phyloP scores from a whole-genome alignment of 37 sponge, comb jelly and placozoan species.

The Ianthella basta region DNA sequence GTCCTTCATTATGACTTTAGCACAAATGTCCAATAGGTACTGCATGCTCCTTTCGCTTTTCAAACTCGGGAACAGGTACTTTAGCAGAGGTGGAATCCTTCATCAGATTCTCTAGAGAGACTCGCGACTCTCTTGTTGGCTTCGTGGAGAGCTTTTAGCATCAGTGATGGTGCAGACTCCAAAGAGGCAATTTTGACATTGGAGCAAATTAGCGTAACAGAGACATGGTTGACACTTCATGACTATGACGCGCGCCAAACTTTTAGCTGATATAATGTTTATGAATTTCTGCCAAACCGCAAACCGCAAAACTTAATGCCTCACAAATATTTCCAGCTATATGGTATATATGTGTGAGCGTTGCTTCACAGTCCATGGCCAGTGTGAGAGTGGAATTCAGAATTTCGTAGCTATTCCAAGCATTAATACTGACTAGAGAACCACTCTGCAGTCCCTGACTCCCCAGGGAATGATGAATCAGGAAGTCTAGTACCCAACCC shows the following conservation, averaged over 20 bases:
- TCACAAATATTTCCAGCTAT: not conserved
- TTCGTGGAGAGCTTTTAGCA: not conserved
- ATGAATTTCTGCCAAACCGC: not conserved
- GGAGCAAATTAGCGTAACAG: not conserved
- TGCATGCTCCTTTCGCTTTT: slow-evolving; percentile 32
- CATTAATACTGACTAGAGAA: too few relatives aligned
- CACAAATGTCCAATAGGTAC: slow-evolving; percentile 38
- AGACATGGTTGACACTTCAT: slow-evolving; percentile 6
- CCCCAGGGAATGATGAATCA: too few relatives aligned
- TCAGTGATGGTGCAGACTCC: not conserved
- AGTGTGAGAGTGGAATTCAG: too few relatives aligned
- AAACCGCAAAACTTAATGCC: not conserved
- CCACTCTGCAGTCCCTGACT: too few relatives aligned
- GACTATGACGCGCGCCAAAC: not conserved
- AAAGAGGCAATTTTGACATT: not conserved
- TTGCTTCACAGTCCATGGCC: too few relatives aligned
- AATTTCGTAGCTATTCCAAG: too few relatives aligned
- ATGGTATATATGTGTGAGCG: too few relatives aligned
- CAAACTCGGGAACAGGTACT: slow-evolving; percentile 33
- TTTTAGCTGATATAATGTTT: not conserved
- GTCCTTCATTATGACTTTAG: slow-evolving; percentile 36
- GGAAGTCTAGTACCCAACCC: too few relatives aligned
- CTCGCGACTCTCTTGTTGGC: slow-evolving; percentile 6
- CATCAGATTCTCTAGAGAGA: slow-evolving; percentile 1
- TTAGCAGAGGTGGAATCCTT: slow-evolving; percentile 30